Conservation (phyloP, 1,140 invertebrate genomes). For the Drosophila sturtevanti region DNA sequence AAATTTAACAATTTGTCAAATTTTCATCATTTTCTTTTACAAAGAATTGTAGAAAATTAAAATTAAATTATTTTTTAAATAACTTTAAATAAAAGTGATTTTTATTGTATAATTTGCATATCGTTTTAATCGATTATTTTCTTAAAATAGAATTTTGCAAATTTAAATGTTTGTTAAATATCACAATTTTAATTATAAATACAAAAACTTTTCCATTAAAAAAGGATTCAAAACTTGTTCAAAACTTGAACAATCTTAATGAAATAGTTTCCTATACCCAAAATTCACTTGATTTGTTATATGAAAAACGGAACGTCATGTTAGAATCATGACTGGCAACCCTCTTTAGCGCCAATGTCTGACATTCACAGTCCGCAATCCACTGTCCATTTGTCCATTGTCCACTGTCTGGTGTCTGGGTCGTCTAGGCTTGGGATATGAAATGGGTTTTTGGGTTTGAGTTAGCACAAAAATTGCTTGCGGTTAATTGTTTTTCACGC, state of each 20-base stretch:
- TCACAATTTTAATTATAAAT: too few relatives aligned
- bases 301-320: background rate
- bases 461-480: conserved; percentile 48
- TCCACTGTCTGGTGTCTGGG: conserved; percentile 4
- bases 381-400: background rate
- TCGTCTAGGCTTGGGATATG: background rate
- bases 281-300: background rate
- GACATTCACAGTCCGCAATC: background rate
- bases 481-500: conserved; percentile 67
- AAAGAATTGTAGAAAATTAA: too few relatives aligned
- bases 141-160: too few relatives aligned
- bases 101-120: too few relatives aligned
- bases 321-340: background rate
- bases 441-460: background rate
- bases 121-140: too few relatives aligned
- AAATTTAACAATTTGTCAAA: too few relatives aligned
- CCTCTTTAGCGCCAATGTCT: conserved; percentile 3
- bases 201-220: too few relatives aligned
- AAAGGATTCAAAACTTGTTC: too few relatives aligned
- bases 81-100: too few relatives aligned
- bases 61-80: too few relatives aligned
- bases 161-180: too few relatives aligned
- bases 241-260: background rate
- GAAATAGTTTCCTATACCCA: background rate
- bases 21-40: too few relatives aligned